Percentiles rank a stretch among this genome's conserved stretches.
phyloP scores from a whole-genome alignment of 2,113 vertebrate genomes.

The Bubo scandiacus region DNA sequence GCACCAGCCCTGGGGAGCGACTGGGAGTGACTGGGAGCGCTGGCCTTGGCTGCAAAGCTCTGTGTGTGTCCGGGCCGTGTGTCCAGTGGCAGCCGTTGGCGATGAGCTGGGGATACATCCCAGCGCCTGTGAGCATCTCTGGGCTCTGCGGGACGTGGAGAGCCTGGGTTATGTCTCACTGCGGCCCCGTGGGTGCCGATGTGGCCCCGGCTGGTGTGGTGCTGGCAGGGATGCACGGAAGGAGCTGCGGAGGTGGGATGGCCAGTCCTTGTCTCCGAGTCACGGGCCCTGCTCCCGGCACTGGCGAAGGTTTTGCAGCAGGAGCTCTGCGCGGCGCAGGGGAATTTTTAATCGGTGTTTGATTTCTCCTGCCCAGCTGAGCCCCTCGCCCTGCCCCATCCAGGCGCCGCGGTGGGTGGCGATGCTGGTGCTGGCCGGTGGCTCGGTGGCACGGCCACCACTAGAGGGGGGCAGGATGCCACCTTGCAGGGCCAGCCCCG shows the following conservation, averaged over 20 bases:
- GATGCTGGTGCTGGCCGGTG: not conserved
- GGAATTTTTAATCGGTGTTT: not conserved
- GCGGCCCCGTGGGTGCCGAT: not conserved
- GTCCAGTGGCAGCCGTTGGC: rapidly evolving
- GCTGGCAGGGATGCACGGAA: rapidly evolving
- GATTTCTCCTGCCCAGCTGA: not conserved
- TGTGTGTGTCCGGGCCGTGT: rapidly evolving
- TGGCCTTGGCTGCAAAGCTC: not conserved
- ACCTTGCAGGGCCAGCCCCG: not conserved
- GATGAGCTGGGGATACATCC: not conserved
- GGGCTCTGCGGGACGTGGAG: rapidly evolving
- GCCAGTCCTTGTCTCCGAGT: rapidly evolving
- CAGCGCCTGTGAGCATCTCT: not conserved
- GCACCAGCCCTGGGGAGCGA: rapidly evolving
- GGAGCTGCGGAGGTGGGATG: not conserved
- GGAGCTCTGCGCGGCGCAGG: not conserved
- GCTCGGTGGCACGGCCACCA: not conserved
- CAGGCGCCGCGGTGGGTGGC: rapidly evolving
- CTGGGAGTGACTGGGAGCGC: rapidly evolving
- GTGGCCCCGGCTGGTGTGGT: rapidly evolving
- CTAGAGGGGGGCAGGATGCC: conserved; percentile 51
- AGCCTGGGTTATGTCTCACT: not conserved
- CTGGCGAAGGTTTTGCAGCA: not conserved
- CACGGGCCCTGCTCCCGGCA: rapidly evolving
- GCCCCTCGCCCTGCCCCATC: not conserved